Base-by-base conservation (phyloP, 1,140 invertebrate genomes). In the Epicauta chinensis region DNA sequence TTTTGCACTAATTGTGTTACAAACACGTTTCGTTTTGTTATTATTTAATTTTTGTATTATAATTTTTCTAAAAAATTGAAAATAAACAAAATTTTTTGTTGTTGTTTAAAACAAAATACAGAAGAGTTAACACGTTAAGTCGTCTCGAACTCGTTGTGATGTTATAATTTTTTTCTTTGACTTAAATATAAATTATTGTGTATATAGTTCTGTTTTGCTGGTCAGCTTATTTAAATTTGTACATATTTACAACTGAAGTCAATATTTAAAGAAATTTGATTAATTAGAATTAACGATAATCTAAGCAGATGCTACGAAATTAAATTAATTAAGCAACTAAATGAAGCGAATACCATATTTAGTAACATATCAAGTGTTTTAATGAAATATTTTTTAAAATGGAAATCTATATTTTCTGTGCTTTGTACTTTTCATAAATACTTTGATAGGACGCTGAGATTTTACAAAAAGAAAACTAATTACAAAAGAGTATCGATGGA, bases 331-430 rank as follows among this genome's bases (percentile, higher is more conserved):
- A 23, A 52, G 42, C 42, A 23, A 23, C 4, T 23, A 23, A 23
- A 7, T 5, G 7, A 23, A 5, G 23, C 23, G 43, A 52, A 30
- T 37, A 56, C 37, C 54, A 56, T 56, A 52, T 56, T 56, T 52
- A 52, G 54, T 49, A 46, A 56, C 54, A 56, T 56, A 56, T 56
- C 54, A 56, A 15, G 40, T 34, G 30, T 51, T 41, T 38, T 49
- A 48, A 48, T 30, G 15, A 49, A 10, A 39, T 38, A 38, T 49
- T 38, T 49, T 39, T 49, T 49, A 23, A 23, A 3, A 23, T 5
- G 7, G 13, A 50, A 45, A 29, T 43, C 42, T 56, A 51, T 55
- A 39, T 55, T 55, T 55, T 51, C 23, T 44, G 53, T 50, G 47
- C 53, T 50, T 55, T 49, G 46, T 55, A 55, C 53, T 44, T 47